A percentile compares a stretch with the other conserved stretches of the same genome.
Evolutionary conservation across 2,113 vertebrate species (phyloP).

Genomic region (Nothocercus julius): DNA sequence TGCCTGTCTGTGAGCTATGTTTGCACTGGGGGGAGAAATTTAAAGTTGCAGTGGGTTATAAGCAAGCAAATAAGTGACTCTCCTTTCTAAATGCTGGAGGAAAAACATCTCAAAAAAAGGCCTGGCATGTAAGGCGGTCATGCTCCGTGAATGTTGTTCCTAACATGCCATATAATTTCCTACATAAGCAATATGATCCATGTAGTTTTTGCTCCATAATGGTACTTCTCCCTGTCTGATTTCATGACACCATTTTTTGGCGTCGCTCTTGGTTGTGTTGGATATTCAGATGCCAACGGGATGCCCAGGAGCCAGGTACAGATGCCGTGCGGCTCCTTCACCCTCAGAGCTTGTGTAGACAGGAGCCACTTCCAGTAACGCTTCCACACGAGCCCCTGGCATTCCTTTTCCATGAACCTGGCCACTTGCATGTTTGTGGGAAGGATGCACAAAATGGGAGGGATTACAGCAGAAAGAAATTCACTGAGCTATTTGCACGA

Average conservation of each 20-base stretch:
- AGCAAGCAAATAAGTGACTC: neutral
- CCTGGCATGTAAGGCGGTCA: neutral
- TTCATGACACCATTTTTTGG: neutral
- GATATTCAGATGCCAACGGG: neutral
- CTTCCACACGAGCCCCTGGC: neutral
- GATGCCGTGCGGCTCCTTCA: rapidly evolving
- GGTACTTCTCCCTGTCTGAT: neutral
- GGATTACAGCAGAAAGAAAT: neutral
- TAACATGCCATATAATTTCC: neutral
- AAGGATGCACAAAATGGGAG: neutral
- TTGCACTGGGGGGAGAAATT: conserved; percentile 51
- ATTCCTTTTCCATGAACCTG: neutral
- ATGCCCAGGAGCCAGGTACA: neutral
- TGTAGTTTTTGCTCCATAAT: neutral
- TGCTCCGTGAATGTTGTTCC: neutral
- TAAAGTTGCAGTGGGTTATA: conserved; percentile 28
- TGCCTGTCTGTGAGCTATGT: conserved; percentile 39
- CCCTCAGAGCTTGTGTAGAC: neutral
- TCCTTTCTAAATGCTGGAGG: neutral
- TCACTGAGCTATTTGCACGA: neutral
- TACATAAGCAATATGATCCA: neutral
- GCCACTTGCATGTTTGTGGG: neutral
- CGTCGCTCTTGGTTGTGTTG: rapidly evolving
- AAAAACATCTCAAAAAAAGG: neutral
- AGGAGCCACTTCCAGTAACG: neutral